Conservation (phyloP, 2,888 invertebrate species). For the Heliothis peltigera region DNA sequence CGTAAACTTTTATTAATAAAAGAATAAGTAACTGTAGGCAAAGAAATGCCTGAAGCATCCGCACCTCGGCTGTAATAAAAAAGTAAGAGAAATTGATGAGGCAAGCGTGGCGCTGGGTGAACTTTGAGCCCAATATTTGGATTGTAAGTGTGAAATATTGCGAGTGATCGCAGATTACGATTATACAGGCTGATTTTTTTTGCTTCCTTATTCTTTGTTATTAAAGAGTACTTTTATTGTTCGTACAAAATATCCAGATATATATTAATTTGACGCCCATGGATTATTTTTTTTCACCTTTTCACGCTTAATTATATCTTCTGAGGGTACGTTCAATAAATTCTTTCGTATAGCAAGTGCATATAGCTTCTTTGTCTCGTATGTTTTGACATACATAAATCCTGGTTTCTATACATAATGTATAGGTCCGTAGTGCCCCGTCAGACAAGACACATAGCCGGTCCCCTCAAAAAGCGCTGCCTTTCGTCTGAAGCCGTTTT, state of each 20-base stretch:
- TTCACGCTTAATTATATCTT: no score
- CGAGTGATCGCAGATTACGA: conserved; percentile 21
- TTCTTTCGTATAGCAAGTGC: no score
- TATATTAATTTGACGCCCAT: no score
- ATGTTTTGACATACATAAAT: not conserved
- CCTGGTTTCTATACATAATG: not conserved
- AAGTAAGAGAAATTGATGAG: conserved; percentile 82
- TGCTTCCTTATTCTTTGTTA: not conserved
- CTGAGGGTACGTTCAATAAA: no score
- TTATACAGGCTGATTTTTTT: conserved; percentile 6
- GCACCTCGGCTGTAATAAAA: conserved; percentile 78
- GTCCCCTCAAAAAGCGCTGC: conserved; percentile 21
- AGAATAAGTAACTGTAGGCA: conserved; percentile 78
- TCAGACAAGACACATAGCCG: conserved; percentile 28
- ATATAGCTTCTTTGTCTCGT: not conserved
- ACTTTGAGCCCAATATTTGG: conserved; percentile 63
- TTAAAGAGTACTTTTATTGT: not conserved
- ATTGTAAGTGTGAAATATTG: conserved; percentile 46
- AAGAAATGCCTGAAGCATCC: conserved; percentile 76
- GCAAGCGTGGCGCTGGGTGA: conserved; percentile 66
- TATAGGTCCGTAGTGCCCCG: not conserved
- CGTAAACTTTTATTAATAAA: conserved; percentile 86
- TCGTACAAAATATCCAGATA: no score
- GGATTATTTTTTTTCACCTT: no score
- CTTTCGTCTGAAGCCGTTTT: conserved; percentile 47